These are phyloP conservation scores for Holothuria leucospilota DNA, from an alignment of 53 echinoderm and acorn worm genomes.

Conservation along the genomic window DNA sequence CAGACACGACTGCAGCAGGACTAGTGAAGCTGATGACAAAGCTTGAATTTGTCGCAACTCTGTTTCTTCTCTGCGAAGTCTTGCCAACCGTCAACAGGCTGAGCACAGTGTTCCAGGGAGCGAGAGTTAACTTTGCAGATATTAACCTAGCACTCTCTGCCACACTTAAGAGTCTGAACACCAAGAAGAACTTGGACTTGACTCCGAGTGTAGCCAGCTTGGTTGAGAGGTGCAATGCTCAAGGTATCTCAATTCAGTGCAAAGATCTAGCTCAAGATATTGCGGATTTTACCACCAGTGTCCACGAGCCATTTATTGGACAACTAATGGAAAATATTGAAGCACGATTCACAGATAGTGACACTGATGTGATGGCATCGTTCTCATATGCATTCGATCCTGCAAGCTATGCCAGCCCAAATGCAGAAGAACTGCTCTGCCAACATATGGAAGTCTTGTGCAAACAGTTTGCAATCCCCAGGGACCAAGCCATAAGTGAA, in stretches of 20 bases:
- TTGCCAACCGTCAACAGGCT: conserved; percentile 57
- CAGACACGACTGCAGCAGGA: neutral
- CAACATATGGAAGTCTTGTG: too few relatives aligned
- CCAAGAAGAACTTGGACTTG: neutral
- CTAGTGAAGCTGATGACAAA: conserved; percentile 6
- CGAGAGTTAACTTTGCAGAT: conserved; percentile 15
- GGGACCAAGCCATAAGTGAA: neutral
- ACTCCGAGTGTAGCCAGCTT: neutral
- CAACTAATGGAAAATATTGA: neutral
- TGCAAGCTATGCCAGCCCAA: neutral
- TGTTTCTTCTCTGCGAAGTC: conserved; percentile 3
- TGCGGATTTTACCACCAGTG: neutral
- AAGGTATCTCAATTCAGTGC: neutral
- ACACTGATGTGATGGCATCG: neutral
- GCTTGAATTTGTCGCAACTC: conserved; percentile 2
- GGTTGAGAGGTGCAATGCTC: neutral
- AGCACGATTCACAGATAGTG: neutral
- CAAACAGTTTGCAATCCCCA: neutral
- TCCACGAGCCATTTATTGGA: neutral
- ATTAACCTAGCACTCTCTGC: too few relatives aligned
- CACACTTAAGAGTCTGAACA: too few relatives aligned
- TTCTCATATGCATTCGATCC: neutral
- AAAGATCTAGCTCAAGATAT: too few relatives aligned
- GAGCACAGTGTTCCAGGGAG: conserved; percentile 42
- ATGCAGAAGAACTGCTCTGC: neutral